These are phyloP conservation scores for Patella pellucida DNA, from an alignment of 2,888 invertebrate genomes.

Conservation along the genomic window DNA sequence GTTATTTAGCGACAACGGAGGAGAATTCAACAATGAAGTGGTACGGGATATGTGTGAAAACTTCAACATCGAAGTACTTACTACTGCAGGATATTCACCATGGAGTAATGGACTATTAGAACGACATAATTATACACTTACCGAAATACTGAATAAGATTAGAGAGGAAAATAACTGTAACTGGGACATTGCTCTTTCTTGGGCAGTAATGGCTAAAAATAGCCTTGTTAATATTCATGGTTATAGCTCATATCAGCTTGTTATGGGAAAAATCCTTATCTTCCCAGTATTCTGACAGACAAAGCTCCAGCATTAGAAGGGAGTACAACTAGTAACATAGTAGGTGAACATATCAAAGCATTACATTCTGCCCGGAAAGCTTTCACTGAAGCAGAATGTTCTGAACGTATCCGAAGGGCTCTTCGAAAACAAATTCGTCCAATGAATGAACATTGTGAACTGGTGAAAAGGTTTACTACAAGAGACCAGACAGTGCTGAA, in stretches of 20 bases:
- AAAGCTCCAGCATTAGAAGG: constrained; percentile 23
- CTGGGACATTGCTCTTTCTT: constrained; percentile 26
- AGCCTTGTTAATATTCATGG: constrained; percentile 15
- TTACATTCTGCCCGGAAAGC: constrained; percentile 14
- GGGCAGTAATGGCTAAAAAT: constrained; percentile 24
- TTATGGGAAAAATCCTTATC: constrained; percentile 26
- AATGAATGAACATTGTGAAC: constrained; percentile 11
- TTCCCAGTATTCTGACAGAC: constrained; percentile 24
- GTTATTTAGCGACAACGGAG: constrained; percentile 29
- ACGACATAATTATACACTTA: constrained; percentile 24
- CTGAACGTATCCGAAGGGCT: constrained; percentile 25
- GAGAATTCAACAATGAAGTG: constrained; percentile 26
- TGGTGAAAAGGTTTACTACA: constrained; percentile 19
- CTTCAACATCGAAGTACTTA: constrained; percentile 25
- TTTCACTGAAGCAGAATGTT: constrained; percentile 19
- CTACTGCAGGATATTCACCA: constrained; percentile 22
- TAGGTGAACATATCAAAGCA: constrained; percentile 16
- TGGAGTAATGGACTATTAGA: constrained; percentile 20
- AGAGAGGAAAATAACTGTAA: constrained; percentile 25
- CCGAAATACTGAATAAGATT: constrained; percentile 23
- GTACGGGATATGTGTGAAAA: constrained; percentile 31
- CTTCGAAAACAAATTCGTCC: constrained; percentile 22
- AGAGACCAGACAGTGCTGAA: constrained; percentile 2
- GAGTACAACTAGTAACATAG: constrained; percentile 12
- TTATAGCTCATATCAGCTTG: constrained; percentile 25